A percentile compares a stretch with the other conserved stretches of the same genome.
Evolutionary conservation across 2,113 vertebrate species (phyloP).

Genomic region (Hemibagrus wyckioides): DNA sequence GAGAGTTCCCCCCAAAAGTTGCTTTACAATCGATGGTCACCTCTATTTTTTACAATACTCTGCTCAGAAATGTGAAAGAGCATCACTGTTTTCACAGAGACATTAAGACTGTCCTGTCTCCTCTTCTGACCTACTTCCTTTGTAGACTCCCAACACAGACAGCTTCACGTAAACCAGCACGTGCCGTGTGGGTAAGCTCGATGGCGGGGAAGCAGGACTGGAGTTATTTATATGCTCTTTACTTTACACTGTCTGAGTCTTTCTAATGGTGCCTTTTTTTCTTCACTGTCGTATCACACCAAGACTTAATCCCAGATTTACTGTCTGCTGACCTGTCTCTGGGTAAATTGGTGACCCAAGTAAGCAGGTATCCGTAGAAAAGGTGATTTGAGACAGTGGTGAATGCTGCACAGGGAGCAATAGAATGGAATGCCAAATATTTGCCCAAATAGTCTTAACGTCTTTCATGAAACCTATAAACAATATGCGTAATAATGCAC

Average conservation of each 20-base stretch:
- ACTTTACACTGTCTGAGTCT: slow-evolving; percentile 60
- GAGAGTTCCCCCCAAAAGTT: background rate
- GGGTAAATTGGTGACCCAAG: slow-evolving; percentile 27
- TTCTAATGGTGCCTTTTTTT: slow-evolving; percentile 16
- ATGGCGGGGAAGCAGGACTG: slow-evolving; percentile 46
- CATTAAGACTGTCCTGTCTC: slow-evolving; percentile 51
- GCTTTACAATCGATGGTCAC: background rate
- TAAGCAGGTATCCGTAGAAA: background rate
- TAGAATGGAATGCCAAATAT: background rate
- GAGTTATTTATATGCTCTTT: slow-evolving; percentile 62
- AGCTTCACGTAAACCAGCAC: slow-evolving; percentile 60
- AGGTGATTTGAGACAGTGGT: background rate
- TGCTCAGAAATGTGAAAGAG: slow-evolving; percentile 54
- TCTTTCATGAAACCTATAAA: background rate
- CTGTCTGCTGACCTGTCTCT: slow-evolving; percentile 54
- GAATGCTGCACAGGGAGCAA: background rate
- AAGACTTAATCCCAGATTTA: slow-evolving; percentile 59
- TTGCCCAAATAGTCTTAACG: background rate
- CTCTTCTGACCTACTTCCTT: slow-evolving; percentile 71
- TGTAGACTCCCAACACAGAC: slow-evolving; percentile 55
- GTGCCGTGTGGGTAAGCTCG: slow-evolving; percentile 55
- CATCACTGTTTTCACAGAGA: slow-evolving; percentile 1
- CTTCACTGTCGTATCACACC: slow-evolving; percentile 49
- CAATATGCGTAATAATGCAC: background rate
- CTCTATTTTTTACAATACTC: background rate